Evolutionary conservation across 2,888 invertebrate species (phyloP), one percentile per base, ranked within the genome.

Genomic region (Tribolium freemani): DNA sequence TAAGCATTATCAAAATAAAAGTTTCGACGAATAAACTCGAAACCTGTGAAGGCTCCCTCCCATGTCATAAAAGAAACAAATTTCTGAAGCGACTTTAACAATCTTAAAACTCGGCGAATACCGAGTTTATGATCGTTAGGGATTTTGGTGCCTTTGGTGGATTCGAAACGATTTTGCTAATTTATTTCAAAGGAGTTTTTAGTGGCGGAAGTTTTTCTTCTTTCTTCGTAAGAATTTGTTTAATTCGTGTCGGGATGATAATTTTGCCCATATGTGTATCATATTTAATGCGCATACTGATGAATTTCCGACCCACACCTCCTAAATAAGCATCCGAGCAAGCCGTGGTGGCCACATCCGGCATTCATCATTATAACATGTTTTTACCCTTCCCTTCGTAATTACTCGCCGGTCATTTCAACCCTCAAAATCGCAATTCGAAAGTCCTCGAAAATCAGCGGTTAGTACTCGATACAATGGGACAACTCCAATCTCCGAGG

Each of bases 41-140:
- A 31, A 5, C 31, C 31, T 11, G 8, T 26, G 5, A 58, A 58
- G 16, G 58, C 20, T 45, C 16, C 16, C 57, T 53, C 5, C 44
- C 8, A 57, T 31, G 26, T 56, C 57, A 30, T 57, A 44, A 54
- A 58, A 58, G 58, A 58, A 58, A 58, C 45, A 58, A 58, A 58
- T 58, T 45, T n/a, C 58, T 58, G 58, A 44, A 44, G 38, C 13
- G 57, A 58, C 9, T 10, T 58, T 46, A 21, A 58, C 58, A 58
- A 57, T 38, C 57, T 46, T 57, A 26, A 57, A 44, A 57, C 11
- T 53, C 51, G 21, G 6, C 51, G 21, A 44, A 44, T 38, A 57
- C 44, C 38, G 57, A 16, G 38, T 58, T 60, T 46, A 48, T 26
- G 60, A 60, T 46, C 21, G 60, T 60, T 60, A 10, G 48, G 48